phyloP scores from a whole-genome alignment of 2,888 invertebrate genomes.

The Caenorhabditis sp. region DNA sequence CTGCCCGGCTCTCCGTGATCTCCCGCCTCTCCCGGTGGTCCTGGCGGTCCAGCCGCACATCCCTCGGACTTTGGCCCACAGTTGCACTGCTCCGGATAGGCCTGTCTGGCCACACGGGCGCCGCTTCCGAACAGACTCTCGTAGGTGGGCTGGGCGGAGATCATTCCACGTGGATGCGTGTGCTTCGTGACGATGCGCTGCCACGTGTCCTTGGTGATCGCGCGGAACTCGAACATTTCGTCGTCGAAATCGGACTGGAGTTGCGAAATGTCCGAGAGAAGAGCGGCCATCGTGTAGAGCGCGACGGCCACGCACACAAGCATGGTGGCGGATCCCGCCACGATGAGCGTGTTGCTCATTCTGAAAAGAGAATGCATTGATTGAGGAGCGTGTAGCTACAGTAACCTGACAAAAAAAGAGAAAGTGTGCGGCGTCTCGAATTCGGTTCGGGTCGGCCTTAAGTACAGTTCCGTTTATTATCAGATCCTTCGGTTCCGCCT shows the following conservation, averaged over 20 bases:
- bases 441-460: no score
- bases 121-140: constrained; percentile 55
- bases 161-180: constrained; percentile 43
- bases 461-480: no score
- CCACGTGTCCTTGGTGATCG: constrained; percentile 67
- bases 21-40: constrained; percentile 65
- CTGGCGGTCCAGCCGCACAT: constrained; percentile 71
- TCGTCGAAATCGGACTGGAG: constrained; percentile 62
- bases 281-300: constrained; percentile 57
- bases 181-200: constrained; percentile 63
- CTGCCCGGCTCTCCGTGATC: constrained; percentile 61
- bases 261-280: constrained; percentile 59
- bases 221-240: constrained; percentile 62
- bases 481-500: no score
- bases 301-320: constrained; percentile 52
- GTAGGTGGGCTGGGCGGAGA: constrained; percentile 59
- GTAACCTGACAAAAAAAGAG: no score
- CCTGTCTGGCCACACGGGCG: constrained; percentile 59
- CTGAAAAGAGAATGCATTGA: no score
- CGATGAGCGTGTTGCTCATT: constrained; percentile 47
- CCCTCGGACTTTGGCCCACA: constrained; percentile 65
- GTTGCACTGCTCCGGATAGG: constrained; percentile 64
- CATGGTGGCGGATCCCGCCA: constrained; percentile 43
- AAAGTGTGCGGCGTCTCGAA: no score
- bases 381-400: no score